Evolutionary conservation across 2,113 vertebrate genomes (phyloP).

Genomic region (Pseudopipra pipra): DNA sequence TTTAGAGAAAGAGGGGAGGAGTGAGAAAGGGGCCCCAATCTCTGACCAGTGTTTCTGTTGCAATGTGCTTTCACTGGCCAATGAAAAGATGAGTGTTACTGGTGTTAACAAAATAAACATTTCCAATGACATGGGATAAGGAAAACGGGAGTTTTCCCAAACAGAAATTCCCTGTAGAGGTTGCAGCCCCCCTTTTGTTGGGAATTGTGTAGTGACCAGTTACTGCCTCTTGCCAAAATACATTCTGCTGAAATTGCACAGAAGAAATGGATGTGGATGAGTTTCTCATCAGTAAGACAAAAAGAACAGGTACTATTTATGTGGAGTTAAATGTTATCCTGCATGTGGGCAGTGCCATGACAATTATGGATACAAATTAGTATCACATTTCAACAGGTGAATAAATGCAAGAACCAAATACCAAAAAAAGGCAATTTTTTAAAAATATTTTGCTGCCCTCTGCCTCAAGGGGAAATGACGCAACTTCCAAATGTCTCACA

Average conservation of each 20-base stretch:
- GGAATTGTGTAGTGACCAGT: not conserved
- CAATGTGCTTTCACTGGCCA: not conserved
- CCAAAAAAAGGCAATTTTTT: not conserved
- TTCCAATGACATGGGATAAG: not conserved
- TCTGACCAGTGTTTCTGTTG: not conserved
- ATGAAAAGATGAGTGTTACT: not conserved
- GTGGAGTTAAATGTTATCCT: not conserved
- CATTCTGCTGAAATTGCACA: not conserved
- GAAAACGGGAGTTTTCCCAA: not conserved
- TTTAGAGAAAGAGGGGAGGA: not conserved
- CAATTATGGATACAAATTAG: not conserved
- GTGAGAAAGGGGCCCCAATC: not conserved
- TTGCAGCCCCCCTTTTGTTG: not conserved
- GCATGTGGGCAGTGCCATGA: not conserved
- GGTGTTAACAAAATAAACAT: not conserved
- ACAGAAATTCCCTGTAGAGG: not conserved
- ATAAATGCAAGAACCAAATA: not conserved
- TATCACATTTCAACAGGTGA: not conserved
- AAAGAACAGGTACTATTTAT: not conserved
- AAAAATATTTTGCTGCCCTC: not conserved
- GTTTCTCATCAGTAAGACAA: not conserved
- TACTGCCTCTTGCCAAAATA: not conserved
- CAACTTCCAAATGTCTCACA: not conserved
- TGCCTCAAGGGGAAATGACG: not conserved
- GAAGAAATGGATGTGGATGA: not conserved